A percentile compares a stretch with the other conserved stretches of the same genome.
Evolutionary conservation across 1,140 invertebrate genomes (phyloP).

Genomic region (Acyrthosiphon pisum): DNA sequence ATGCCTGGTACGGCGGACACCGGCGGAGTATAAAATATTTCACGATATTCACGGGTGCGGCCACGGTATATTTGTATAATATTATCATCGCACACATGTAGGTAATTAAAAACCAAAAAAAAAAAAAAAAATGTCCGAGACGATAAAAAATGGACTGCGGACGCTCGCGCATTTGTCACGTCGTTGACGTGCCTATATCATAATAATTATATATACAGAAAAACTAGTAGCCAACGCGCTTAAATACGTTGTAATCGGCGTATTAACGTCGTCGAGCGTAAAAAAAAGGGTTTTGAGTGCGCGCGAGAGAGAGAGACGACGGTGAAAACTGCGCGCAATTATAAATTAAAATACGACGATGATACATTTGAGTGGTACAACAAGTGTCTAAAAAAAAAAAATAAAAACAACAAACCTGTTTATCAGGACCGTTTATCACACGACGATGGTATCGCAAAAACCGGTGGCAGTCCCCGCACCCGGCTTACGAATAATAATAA

Average conservation of each 20-base stretch:
- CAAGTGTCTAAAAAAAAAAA: not conserved
- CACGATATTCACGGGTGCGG: not conserved
- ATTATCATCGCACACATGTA: not conserved
- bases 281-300: not conserved
- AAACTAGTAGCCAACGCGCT: not conserved
- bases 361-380: not conserved
- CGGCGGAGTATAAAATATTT: not conserved
- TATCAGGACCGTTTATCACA: slow-evolving; percentile 22
- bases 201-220: not conserved
- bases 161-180: not conserved
- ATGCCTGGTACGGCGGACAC: not conserved
- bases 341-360: slow-evolving; percentile 10
- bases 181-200: not conserved
- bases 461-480: slow-evolving; percentile 3
- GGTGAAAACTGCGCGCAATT: not conserved
- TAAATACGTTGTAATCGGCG: slow-evolving; percentile 25
- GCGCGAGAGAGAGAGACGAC: not conserved
- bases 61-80: not conserved
- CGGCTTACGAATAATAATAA: not conserved
- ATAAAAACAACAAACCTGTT: slow-evolving; percentile 27
- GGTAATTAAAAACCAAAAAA: not conserved
- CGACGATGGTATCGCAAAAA: slow-evolving; percentile 21
- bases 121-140: not conserved
- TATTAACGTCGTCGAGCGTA: not conserved
- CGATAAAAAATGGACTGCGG: not conserved